Evolutionary conservation across 2,888 invertebrate species (phyloP), one percentile per base, ranked within the genome.

Genomic region (Chrysina gloriosa): DNA sequence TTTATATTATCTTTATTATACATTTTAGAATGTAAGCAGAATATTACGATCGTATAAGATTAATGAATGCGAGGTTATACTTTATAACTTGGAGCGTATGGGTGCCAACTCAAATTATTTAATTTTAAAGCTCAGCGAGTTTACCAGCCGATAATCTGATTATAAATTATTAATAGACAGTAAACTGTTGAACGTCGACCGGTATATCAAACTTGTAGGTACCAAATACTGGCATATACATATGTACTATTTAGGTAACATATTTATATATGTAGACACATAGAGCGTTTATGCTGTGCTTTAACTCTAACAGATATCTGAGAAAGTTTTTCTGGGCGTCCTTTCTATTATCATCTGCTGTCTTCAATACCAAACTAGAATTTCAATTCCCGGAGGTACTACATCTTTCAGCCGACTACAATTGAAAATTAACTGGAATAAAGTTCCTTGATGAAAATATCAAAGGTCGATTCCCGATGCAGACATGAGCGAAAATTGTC

Each of bases 131-230:
- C 19, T 45, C 45, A 45, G 2, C 45, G 45, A 3, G 14, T 45
- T 19, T 42, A 4, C 11, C 19, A 3, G 45, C 16, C 19, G 45
- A 9, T 45, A 45, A 45, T 45, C 45, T 16, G 45, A 45, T 45
- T 45, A 19, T 45, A 45, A 45, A 16, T 45, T 45, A 45, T 45
- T 45, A 45, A 45, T 45, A 16, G 16, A 45, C 16, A 45, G 45
- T 16, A 45, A 45, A 45, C 19, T 45, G 7, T 45, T 19, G 45
- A 9, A 16, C 19, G 19, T 19, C 7, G 3, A 16, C 45, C 34
- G 34, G 11, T 34, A 34, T 34, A 34, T 34, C 11, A 34, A n/a
- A n/a, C 7, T 29, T 7, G 31, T 29, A 29, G 4, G 7, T 2
- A 34, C 2, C 1, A 34, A 34, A 34, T 2, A n/a, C 7, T n/a